Base-by-base conservation (phyloP, 2,888 invertebrate genomes). In the Himalopsyche kuldschensis region DNA sequence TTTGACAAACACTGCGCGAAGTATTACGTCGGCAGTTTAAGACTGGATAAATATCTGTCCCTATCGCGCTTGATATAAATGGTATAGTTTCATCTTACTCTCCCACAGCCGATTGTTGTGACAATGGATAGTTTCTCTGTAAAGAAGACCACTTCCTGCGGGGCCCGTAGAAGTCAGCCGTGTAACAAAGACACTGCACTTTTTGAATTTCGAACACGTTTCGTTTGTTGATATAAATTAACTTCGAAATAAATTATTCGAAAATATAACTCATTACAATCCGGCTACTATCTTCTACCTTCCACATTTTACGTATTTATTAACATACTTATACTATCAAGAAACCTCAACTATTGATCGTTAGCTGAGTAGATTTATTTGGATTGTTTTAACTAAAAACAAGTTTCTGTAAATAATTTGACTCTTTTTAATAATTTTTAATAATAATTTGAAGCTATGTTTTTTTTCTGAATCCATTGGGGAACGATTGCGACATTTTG, bases 91-190 rank as follows among this genome's bases (percentile, higher is more conserved):
- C 31, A 35, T 82, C 31, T 27, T n/a, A n/a, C 63, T 55, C 27
- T 41, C 17, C 32, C 27, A 35, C 76, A 46, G 24, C 10, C 20
- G 46, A 31, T 63, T 78, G 81, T 79, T 55, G 41, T 78, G 47
- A 85, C 85, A 85, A 85, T 84, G 76, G 85, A 55, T 55, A 55
- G 80, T 81, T 84, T 69, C 84, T 83, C 75, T 79, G 85, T 81
- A 20, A 55, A 20, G 55, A 80, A 80, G 82, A 46, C 78, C 82
- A 84, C 81, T 84, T 85, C 85, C 85, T 85, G 85, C 75, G 77
- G 48, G 80, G 77, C 75, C 81, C 85, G 84, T 84, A 82, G 82
- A 75, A 35, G 55, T 24, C 55, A 55, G 15, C 55, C 55, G 55
- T 55, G 6, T 55, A 55, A 48, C 48, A 47, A 48, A 55, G 55